These are phyloP conservation scores for Heterohyrax brucei DNA, from an alignment of 2,797 vertebrate genomes.

Conservation along the genomic window DNA sequence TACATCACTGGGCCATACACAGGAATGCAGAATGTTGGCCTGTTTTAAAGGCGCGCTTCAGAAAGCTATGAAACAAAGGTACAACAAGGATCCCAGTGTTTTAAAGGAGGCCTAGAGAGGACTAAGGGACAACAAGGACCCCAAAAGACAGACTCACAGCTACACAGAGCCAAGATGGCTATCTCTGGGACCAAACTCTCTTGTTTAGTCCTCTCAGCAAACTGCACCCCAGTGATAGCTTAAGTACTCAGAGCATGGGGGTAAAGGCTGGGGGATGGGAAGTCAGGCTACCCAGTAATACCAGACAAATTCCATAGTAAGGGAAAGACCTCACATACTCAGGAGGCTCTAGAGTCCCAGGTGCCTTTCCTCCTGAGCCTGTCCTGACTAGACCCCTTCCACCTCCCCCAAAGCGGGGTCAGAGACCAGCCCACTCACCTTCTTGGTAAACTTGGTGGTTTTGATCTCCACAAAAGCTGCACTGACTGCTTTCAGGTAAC, in stretches of 20 bases:
- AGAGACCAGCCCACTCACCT: slow-evolving; percentile 90
- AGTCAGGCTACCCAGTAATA: not conserved
- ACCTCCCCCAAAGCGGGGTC: not conserved
- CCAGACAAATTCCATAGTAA: not conserved
- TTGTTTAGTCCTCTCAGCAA: not conserved
- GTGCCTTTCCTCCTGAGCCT: not conserved
- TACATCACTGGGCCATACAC: accelerated
- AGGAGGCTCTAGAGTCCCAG: not conserved
- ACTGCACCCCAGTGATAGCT: not conserved
- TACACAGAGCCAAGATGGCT: not conserved
- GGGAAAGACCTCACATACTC: not conserved
- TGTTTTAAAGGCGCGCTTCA: not conserved
- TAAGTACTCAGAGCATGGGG: not conserved
- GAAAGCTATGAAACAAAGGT: not conserved
- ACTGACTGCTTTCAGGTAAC: slow-evolving; percentile 98
- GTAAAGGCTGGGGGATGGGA: not conserved
- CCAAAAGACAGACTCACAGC: not conserved
- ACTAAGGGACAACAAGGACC: not conserved
- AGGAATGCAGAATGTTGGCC: not conserved
- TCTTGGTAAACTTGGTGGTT: slow-evolving; percentile 99
- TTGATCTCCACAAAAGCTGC: slow-evolving; percentile 99
- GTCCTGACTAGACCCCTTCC: not conserved
- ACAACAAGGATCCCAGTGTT: not conserved
- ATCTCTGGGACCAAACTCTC: not conserved
- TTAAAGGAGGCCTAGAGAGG: not conserved